Conservation (phyloP, 2,888 invertebrate species). For the Dascillus cervinus region DNA sequence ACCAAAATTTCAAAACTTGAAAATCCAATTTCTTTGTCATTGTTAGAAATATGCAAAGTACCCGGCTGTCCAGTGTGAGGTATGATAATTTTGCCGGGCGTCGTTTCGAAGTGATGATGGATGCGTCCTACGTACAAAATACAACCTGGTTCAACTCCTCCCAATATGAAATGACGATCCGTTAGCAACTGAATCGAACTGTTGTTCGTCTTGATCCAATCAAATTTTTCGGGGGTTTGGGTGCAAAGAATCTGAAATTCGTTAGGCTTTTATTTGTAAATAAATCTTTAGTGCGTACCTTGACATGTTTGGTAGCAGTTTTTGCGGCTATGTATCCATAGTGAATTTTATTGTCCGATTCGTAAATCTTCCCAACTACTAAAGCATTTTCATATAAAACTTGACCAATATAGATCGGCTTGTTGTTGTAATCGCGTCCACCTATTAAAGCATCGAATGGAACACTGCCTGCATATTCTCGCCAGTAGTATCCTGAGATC, state of each 20-base stretch:
- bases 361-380: conserved; percentile 7
- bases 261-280: too few species aligned
- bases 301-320: too few species aligned
- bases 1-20: too few species aligned
- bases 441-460: conserved; percentile 5
- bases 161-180: conserved; percentile 1
- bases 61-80: too few species aligned
- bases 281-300: too few species aligned
- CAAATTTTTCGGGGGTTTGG: conserved; percentile 1
- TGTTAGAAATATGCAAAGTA: too few species aligned
- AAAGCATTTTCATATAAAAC: conserved; percentile 4
- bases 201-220: neutral
- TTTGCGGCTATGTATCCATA: too few species aligned
- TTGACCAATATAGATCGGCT: conserved; percentile 8
- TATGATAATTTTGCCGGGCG: conserved; percentile 6
- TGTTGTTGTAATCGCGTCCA: conserved; percentile 3
- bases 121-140: conserved; percentile 4
- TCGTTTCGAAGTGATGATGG: neutral
- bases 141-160: conserved; percentile 1
- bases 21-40: too few species aligned
- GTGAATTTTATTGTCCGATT: too few species aligned
- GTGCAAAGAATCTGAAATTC: conserved; percentile 7
- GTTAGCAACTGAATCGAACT: conserved; percentile 2
- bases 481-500: conserved; percentile 7
- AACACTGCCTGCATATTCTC: conserved; percentile 6